Conservation (phyloP, 1,140 invertebrate genomes). For the Drosophila asahinai region DNA sequence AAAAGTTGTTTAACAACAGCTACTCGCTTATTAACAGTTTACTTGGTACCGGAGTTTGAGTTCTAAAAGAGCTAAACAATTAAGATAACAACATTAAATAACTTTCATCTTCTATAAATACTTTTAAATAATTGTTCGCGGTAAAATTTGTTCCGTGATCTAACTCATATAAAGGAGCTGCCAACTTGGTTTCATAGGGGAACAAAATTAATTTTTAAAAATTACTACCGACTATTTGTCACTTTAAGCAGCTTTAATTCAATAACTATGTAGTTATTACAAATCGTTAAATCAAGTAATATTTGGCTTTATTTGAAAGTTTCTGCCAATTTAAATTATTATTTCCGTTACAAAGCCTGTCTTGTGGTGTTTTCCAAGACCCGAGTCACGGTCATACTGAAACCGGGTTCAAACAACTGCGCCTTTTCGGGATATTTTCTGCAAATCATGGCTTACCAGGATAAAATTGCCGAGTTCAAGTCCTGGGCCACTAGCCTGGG, state of each 20-base stretch:
- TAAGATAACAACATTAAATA: too few species aligned
- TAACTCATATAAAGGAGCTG: not conserved
- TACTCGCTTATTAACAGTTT: too few species aligned
- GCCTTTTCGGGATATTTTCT: conserved; percentile 4
- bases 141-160: not conserved
- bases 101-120: too few species aligned
- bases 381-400: not conserved
- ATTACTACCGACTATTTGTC: not conserved
- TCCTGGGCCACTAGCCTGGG: conserved; percentile 71
- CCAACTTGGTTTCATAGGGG: not conserved
- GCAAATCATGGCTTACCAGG: conserved; percentile 57
- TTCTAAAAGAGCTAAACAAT: too few species aligned
- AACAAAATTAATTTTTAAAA: not conserved
- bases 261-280: too few species aligned
- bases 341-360: not conserved
- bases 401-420: conserved; percentile 14
- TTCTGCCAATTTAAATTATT: not conserved
- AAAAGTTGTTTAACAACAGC: too few species aligned
- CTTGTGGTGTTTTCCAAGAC: not conserved
- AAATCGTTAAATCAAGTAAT: not conserved
- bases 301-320: not conserved
- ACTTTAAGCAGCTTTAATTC: too few species aligned
- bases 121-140: too few species aligned
- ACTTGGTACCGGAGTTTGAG: too few species aligned
- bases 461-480: conserved; percentile 60